Percentiles rank a stretch among this genome's conserved stretches.
Evolutionary conservation across 2,888 invertebrate genomes (phyloP).

Genomic region (Limnephilus lunatus): DNA sequence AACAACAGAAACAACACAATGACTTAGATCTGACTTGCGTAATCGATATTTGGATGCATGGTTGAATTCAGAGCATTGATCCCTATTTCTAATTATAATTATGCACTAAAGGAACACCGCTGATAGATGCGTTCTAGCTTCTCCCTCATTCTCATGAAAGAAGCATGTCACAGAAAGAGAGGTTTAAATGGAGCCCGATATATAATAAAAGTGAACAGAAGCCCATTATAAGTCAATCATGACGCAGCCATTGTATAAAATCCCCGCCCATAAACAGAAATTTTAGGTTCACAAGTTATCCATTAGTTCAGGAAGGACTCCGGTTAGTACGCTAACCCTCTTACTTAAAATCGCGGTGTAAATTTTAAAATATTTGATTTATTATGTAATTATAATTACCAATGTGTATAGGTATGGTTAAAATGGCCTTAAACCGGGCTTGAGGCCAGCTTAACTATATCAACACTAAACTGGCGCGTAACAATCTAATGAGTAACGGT

Average conservation of each 20-base stretch:
- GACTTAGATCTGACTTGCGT: background rate
- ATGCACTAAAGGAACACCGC: background rate
- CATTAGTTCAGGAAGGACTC: background rate
- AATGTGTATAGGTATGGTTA: no score
- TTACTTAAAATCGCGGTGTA: no score
- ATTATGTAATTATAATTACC: no score
- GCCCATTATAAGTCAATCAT: slow-evolving; percentile 1
- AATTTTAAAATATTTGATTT: no score
- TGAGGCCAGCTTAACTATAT: no score
- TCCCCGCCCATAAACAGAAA: slow-evolving; percentile 10
- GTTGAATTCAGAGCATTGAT: background rate
- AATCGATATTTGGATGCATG: background rate
- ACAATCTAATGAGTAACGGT: no score
- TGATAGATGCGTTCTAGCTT: background rate
- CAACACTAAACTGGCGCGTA: no score
- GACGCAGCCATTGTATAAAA: slow-evolving; percentile 11
- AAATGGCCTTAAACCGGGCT: no score
- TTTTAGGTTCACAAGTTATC: background rate
- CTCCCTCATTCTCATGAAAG: background rate
- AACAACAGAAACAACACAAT: background rate
- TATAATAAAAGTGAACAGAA: background rate
- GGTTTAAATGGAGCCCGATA: background rate
- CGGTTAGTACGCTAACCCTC: background rate
- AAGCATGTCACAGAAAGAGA: background rate
- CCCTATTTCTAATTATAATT: background rate